Evolutionary conservation across 2,888 invertebrate genomes (phyloP).

Genomic region (Rhyacophila evoluta): DNA sequence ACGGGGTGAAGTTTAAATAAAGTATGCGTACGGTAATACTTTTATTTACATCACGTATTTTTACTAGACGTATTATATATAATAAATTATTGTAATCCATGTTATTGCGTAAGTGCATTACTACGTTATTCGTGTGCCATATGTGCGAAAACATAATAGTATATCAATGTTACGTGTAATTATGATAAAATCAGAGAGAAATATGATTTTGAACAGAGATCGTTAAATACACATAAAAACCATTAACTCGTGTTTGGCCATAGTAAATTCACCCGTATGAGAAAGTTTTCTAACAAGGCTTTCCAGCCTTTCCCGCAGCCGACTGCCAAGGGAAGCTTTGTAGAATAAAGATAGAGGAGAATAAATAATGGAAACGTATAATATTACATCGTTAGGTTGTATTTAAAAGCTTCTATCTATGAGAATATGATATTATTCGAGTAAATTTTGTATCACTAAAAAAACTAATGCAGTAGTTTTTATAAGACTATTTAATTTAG

Average conservation of each 20-base stretch:
- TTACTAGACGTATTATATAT: too few relatives aligned
- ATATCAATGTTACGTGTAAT: background rate
- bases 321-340: background rate
- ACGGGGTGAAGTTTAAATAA: too few relatives aligned
- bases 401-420: background rate
- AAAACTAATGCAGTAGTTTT: background rate
- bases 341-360: background rate
- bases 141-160: too few relatives aligned
- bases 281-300: slow-evolving; percentile 10
- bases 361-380: background rate
- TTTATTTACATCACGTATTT: too few relatives aligned
- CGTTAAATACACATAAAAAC: slow-evolving; percentile 22
- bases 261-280: slow-evolving; percentile 19
- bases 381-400: background rate
- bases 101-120: too few relatives aligned
- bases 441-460: background rate
- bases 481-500: too few relatives aligned
- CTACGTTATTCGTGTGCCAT: too few relatives aligned
- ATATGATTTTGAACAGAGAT: slow-evolving; percentile 3
- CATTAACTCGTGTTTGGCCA: slow-evolving; percentile 8
- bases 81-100: too few relatives aligned
- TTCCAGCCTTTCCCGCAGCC: background rate
- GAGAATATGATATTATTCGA: background rate
- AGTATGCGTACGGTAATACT: too few relatives aligned
- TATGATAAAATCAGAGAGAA: slow-evolving; percentile 10